phyloP scores from a whole-genome alignment of 2,888 invertebrate genomes.

The Taenaris catops region DNA sequence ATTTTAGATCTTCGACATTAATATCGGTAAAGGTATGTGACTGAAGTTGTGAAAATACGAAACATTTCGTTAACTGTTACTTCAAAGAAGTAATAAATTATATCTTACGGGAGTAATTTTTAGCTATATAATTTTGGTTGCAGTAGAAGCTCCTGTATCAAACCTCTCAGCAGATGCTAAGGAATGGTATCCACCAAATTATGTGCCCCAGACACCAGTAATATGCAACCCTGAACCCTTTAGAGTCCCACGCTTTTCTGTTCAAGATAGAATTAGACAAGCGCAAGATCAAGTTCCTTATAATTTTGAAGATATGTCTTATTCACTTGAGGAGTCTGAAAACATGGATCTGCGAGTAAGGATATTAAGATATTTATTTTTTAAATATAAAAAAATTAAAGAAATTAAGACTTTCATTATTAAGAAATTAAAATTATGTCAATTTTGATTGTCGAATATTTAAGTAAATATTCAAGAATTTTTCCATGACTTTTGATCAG shows the following conservation, averaged over 20 bases:
- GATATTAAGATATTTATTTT: too few species aligned
- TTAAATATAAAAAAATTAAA: too few species aligned
- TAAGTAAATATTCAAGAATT: too few species aligned
- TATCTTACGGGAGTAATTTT: not conserved
- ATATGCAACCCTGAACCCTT: slow-evolving; percentile 51
- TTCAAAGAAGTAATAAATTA: not conserved
- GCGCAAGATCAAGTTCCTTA: slow-evolving; percentile 65
- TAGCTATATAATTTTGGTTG: slow-evolving; percentile 1
- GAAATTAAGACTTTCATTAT: too few species aligned
- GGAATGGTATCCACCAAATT: slow-evolving; percentile 81
- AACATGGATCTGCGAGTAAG: slow-evolving; percentile 60
- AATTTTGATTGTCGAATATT: too few species aligned
- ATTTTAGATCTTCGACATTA: slow-evolving; percentile 7
- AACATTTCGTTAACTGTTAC: too few species aligned
- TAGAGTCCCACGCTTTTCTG: slow-evolving; percentile 57
- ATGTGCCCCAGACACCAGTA: slow-evolving; percentile 51
- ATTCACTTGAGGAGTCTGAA: slow-evolving; percentile 62
- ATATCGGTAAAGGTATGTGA: not conserved
- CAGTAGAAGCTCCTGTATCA: slow-evolving; percentile 60
- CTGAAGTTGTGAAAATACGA: slow-evolving; percentile 2
- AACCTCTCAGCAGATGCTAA: slow-evolving; percentile 79
- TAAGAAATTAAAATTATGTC: too few species aligned
- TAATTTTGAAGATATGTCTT: slow-evolving; percentile 63
- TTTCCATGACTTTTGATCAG: too few species aligned
- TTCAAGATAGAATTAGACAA: slow-evolving; percentile 68